A percentile compares a stretch with the other conserved stretches of the same genome.
Conservation (phyloP, 2,113 vertebrate species). For the Dasyornis broadbenti region DNA sequence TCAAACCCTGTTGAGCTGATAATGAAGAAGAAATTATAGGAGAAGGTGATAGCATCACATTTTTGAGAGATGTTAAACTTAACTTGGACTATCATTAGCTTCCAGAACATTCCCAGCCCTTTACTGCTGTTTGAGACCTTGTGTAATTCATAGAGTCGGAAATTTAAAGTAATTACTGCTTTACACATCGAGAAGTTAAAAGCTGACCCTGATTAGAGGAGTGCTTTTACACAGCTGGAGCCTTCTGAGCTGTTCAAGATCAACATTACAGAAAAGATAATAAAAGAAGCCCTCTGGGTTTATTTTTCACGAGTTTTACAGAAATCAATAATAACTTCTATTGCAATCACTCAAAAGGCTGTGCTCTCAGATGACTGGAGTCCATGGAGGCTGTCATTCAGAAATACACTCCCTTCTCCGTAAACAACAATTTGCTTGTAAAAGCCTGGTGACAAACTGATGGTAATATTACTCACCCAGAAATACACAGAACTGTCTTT, state of each 20-base stretch:
- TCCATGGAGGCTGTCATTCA: neutral
- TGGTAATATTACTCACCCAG: neutral
- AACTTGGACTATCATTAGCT: neutral
- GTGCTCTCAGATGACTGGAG: neutral
- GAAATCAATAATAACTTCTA: neutral
- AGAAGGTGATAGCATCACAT: neutral
- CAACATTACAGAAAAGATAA: neutral
- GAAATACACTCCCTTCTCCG: neutral
- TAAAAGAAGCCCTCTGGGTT: neutral
- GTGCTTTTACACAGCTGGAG: neutral
- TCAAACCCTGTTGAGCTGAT: neutral
- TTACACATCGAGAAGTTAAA: neutral
- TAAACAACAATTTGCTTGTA: neutral
- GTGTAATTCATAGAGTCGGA: neutral
- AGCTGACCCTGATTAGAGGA: neutral
- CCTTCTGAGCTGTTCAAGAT: neutral
- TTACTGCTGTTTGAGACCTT: neutral
- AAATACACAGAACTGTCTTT: neutral
- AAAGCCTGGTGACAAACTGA: neutral
- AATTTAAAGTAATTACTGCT: conserved; percentile 19
- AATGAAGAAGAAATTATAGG: neutral
- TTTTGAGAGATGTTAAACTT: neutral
- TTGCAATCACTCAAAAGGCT: neutral
- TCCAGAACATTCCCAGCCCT: neutral
- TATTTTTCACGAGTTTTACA: neutral